Conservation (phyloP, 53 echinoderm and acorn worm genomes). For the Patiria pectinifera region DNA sequence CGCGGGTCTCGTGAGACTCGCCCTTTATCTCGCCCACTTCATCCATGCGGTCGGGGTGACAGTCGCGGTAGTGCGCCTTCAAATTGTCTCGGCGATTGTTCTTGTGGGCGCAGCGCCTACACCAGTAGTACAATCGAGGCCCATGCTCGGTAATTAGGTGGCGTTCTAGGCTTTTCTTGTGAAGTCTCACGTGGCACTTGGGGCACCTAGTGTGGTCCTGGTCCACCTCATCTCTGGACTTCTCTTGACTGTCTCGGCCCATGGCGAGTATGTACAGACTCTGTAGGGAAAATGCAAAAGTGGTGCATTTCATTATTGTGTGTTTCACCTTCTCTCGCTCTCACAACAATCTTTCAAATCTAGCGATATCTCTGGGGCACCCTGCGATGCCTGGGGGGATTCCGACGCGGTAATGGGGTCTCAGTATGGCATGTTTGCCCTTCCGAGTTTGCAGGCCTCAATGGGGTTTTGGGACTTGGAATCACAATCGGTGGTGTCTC, state of each 20-base stretch:
- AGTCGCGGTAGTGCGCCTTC: constrained; percentile 17
- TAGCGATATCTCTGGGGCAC: too few relatives aligned
- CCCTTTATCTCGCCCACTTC: too few relatives aligned
- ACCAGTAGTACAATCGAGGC: background rate
- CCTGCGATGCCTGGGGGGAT: background rate
- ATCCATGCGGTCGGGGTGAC: too few relatives aligned
- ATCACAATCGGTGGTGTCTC: background rate
- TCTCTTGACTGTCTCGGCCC: constrained; percentile 1
- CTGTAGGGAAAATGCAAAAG: background rate
- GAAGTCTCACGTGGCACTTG: background rate
- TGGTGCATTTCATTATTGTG: background rate
- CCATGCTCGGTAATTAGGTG: constrained; percentile 12
- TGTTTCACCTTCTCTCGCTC: background rate
- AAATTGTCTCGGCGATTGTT: constrained; percentile 19
- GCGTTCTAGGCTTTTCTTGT: constrained; percentile 12
- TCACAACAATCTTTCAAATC: too few relatives aligned
- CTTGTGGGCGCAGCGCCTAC: constrained; percentile 13
- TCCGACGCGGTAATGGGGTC: background rate
- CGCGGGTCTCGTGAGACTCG: too few relatives aligned
- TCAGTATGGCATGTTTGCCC: background rate
- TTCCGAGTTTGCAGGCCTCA: background rate
- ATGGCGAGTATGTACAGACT: background rate
- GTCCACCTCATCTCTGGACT: background rate
- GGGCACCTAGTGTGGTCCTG: constrained; percentile 17
- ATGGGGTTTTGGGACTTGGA: background rate